phyloP scores from a whole-genome alignment of 2,797 vertebrate genomes.

The Masticophis lateralis region DNA sequence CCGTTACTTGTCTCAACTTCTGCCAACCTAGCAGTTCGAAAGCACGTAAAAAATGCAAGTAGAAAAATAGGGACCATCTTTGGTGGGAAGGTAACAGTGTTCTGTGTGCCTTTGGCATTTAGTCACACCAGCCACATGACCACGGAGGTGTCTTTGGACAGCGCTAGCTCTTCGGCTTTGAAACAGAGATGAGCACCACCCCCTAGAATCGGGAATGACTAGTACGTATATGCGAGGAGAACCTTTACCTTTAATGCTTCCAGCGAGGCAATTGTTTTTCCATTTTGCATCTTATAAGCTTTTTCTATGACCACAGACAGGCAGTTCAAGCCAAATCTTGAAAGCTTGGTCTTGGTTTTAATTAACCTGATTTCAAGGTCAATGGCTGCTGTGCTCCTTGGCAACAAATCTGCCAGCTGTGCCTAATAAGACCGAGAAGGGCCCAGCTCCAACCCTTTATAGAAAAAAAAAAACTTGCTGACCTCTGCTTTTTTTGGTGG shows the following conservation, averaged over 20 bases:
- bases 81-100: no score
- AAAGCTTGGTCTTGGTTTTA: background rate
- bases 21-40: no score
- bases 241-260: conserved; percentile 4
- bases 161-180: no score
- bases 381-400: background rate
- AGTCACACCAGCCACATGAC: no score
- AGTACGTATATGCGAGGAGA: no score
- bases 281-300: fast-evolving
- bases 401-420: background rate
- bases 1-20: no score
- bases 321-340: background rate
- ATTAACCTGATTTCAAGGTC: background rate
- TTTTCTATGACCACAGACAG: background rate
- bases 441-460: background rate
- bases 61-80: no score
- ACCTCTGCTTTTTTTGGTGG: background rate
- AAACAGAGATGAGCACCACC: no score
- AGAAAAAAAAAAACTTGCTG: background rate
- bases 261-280: background rate
- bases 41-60: no score
- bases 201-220: no score
- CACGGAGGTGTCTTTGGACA: no score
- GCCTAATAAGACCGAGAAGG: background rate
- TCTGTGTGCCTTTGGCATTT: no score